Conservation (phyloP, 92 coral and sea anemone genomes). For the Palythoa heliodiscus region DNA sequence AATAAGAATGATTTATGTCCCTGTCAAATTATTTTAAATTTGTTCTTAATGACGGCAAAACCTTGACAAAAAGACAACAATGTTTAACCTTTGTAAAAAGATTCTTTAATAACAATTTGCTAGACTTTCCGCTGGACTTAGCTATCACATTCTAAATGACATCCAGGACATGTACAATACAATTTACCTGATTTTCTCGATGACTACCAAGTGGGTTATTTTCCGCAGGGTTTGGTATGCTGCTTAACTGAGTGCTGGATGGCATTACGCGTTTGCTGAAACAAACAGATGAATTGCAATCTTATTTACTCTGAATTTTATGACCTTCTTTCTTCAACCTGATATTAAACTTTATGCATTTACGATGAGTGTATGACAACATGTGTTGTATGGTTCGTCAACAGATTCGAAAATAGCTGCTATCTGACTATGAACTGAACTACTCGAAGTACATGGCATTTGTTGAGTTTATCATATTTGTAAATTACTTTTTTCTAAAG, state of each 20-base stretch:
- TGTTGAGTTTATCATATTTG: no score
- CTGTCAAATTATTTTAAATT: no score
- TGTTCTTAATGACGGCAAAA: no score
- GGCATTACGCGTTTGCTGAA: not conserved
- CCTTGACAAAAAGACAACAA: not conserved
- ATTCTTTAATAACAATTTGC: not conserved
- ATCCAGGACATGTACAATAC: not conserved
- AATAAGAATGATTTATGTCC: no score
- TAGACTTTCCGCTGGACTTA: not conserved
- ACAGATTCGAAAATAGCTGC: no score
- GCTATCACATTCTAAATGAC: not conserved
- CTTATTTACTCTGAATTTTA: not conserved
- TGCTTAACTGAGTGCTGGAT: not conserved
- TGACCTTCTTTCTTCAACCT: not conserved
- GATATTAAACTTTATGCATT: not conserved
- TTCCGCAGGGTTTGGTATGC: not conserved
- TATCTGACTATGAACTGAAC: no score
- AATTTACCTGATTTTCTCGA: not conserved
- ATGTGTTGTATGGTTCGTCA: no score
- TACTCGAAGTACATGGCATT: no score
- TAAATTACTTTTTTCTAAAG: no score
- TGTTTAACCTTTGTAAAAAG: not conserved
- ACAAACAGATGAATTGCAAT: not conserved
- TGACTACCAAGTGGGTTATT: not conserved
- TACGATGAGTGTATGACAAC: no score